phyloP scores from a whole-genome alignment of 2,888 invertebrate species.

The Aphrophora alni region DNA sequence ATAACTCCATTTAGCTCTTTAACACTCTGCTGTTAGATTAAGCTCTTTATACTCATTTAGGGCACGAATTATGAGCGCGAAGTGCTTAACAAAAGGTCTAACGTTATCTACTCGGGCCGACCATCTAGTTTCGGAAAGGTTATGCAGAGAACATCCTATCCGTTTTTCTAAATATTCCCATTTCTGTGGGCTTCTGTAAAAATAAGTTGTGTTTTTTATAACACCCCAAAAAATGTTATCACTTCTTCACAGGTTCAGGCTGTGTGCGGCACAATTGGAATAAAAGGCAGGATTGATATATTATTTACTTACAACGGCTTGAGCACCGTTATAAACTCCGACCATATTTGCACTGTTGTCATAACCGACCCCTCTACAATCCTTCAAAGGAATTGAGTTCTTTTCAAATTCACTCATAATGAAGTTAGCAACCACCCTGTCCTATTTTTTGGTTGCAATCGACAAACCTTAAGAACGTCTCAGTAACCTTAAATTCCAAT shows the following conservation, averaged over 20 bases:
- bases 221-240: slow-evolving; percentile 7
- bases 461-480: slow-evolving; percentile 56
- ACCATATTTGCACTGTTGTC: slow-evolving; percentile 46
- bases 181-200: slow-evolving; percentile 19
- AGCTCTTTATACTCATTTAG: slow-evolving; percentile 11
- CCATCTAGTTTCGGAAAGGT: slow-evolving; percentile 27
- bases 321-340: slow-evolving; percentile 44
- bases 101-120: slow-evolving; percentile 28
- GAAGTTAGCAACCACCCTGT: slow-evolving; percentile 39
- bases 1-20: slow-evolving; percentile 21
- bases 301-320: slow-evolving; percentile 24
- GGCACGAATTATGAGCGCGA: slow-evolving; percentile 3
- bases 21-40: neutral
- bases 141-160: slow-evolving; percentile 25
- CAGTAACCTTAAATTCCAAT: slow-evolving; percentile 20
- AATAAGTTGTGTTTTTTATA: neutral
- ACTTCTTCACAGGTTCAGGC: slow-evolving; percentile 7
- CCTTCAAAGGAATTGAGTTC: slow-evolving; percentile 39
- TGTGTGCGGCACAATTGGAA: slow-evolving; percentile 20
- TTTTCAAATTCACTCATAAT: slow-evolving; percentile 31
- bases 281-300: slow-evolving; percentile 11
- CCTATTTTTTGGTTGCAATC: slow-evolving; percentile 38
- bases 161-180: slow-evolving; percentile 27
- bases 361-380: slow-evolving; percentile 43
- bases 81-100: slow-evolving; percentile 27